Percentiles rank a stretch among this genome's conserved stretches.
Evolutionary conservation across 2,113 vertebrate species (phyloP).

Genomic region (Dicentrarchus labrax): DNA sequence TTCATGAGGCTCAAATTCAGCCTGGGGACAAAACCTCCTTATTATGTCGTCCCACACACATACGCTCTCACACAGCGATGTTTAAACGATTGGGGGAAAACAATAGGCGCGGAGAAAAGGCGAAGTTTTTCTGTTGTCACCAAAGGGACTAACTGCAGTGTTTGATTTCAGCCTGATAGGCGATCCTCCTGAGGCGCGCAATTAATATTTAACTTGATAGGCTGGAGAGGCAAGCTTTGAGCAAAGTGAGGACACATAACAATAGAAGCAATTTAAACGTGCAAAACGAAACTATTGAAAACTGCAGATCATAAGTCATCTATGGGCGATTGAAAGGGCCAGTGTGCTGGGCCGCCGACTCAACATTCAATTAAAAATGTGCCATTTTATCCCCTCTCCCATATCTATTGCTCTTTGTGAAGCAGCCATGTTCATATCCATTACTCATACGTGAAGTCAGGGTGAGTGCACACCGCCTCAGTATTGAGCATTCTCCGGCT

Average conservation of each 20-base stretch:
- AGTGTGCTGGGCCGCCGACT: conserved; percentile 23
- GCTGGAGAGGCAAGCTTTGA: conserved; percentile 63
- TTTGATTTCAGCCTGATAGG: conserved; percentile 82
- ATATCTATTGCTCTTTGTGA: conserved; percentile 67
- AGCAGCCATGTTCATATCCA: conserved; percentile 51
- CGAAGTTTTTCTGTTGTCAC: conserved; percentile 67
- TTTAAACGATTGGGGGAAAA: conserved; percentile 61
- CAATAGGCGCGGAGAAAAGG: conserved; percentile 63
- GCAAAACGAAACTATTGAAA: conserved; percentile 77
- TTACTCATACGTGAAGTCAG: conserved; percentile 45
- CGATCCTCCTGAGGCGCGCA: conserved; percentile 69
- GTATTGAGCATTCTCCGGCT: conserved; percentile 39
- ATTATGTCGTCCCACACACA: conserved; percentile 53
- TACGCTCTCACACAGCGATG: not conserved
- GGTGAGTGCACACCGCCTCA: conserved; percentile 9
- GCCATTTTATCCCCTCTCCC: conserved; percentile 54
- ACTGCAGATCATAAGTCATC: conserved; percentile 67
- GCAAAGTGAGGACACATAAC: conserved; percentile 62
- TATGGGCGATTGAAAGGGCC: conserved; percentile 62
- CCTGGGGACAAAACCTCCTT: conserved; percentile 37
- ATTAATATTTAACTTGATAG: conserved; percentile 85
- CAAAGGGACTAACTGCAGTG: conserved; percentile 65
- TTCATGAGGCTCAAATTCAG: conserved; percentile 42
- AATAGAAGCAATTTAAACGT: conserved; percentile 81
- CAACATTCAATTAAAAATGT: conserved; percentile 76